Evolutionary conservation across 2,888 invertebrate genomes (phyloP), one percentile per base, ranked within the genome.

Genomic region (Tachina grossa): DNA sequence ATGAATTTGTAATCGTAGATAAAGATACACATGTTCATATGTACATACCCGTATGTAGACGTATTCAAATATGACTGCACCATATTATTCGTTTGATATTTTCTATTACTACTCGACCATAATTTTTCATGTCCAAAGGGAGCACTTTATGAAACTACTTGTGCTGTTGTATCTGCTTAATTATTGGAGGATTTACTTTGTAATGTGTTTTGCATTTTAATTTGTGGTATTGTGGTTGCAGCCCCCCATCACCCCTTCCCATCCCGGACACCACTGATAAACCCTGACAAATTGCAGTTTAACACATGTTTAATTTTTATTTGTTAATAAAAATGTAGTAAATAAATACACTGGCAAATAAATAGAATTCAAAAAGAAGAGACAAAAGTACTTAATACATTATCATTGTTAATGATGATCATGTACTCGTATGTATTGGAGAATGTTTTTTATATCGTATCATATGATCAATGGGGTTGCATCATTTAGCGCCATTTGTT

Each of bases 391-490:
- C 68, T 66, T 59, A 51, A 74, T 49, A 66, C 72, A 49, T 66
- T 68, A 74, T 75, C 53, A 61, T 68, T 75, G 53, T 31, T 68
- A 31, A 53, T 53, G 71, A 83, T 83, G 77, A 72, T 83, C 65
- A 65, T 43, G 49, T 22, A 55, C 16, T 22, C 2, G 2, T 22
- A 2, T 22, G 22, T 31, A 43, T n/a, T 49, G 49, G n/a, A 11
- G 49, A 31, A 9, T 66, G 43, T 43, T 71, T 43, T 71, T 53
- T 19, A 16, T 65, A 19, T 65, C 31, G 41, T 68, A 81, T 84
- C 82, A 84, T 79, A 84, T 82, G 83, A 85, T 77, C 75, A 65
- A 53, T 19, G 55, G 31, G 80, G 81, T 61, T 74, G 45, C 74
- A 81, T 68, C 66, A 66, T 83, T 59, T 63, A 61, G 75, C 74